A percentile compares a stretch with the other conserved stretches of the same genome.
These are phyloP conservation scores for Ranitomeya imitator DNA, from an alignment of 2,113 vertebrate species.

Conservation along the genomic window DNA sequence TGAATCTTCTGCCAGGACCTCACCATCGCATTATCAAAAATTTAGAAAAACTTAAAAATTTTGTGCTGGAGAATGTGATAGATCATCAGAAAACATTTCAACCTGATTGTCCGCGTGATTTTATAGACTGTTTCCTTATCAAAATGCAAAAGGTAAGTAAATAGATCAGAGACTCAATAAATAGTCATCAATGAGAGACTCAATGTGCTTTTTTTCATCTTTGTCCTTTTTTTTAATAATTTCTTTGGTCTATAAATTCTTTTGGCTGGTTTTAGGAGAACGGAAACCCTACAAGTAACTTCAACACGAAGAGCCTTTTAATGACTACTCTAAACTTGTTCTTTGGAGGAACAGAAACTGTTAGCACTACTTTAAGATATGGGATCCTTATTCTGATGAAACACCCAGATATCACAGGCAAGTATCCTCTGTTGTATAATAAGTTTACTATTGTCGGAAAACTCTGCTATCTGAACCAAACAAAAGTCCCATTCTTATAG, in stretches of 20 bases:
- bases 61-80: conserved; percentile 56
- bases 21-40: conserved; percentile 62
- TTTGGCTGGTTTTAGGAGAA: conserved; percentile 67
- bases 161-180: neutral
- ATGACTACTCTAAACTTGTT: conserved; percentile 73
- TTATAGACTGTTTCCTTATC: conserved; percentile 60
- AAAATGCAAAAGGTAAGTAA: conserved; percentile 59
- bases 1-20: conserved; percentile 56
- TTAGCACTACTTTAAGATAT: conserved; percentile 75
- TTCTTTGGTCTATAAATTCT: neutral
- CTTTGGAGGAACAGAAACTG: conserved; percentile 76
- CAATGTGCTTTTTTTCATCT: conserved; percentile 43
- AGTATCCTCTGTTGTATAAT: too few species aligned
- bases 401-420: conserved; percentile 73
- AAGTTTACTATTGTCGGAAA: too few species aligned
- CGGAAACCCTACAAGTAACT: conserved; percentile 67
- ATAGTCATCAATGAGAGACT: neutral
- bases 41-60: conserved; percentile 53
- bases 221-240: neutral
- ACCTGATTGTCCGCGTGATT: neutral
- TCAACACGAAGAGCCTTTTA: conserved; percentile 70
- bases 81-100: conserved; percentile 43
- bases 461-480: too few species aligned
- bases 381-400: conserved; percentile 74
- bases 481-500: too few species aligned